Evolutionary conservation across 1,140 invertebrate genomes (phyloP).

Genomic region (Maniola jurtina): DNA sequence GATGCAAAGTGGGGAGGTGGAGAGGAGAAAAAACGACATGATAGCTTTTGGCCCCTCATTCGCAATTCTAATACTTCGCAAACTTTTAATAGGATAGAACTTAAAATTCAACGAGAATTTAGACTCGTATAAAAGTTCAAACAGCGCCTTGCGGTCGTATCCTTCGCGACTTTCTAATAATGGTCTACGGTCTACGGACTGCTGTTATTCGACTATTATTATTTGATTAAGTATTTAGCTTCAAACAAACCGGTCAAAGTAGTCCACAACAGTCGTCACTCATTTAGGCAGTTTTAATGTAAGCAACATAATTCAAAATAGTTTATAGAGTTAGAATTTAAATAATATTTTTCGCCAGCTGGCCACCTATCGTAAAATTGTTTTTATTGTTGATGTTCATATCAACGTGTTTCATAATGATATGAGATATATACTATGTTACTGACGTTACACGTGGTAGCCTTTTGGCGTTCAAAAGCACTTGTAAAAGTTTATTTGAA

Average conservation of each 20-base stretch:
- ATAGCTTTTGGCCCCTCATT: slow-evolving; percentile 76
- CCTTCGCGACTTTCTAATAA: slow-evolving; percentile 49
- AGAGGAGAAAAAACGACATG: slow-evolving; percentile 62
- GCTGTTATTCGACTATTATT: slow-evolving; percentile 31
- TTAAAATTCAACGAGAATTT: slow-evolving; percentile 73
- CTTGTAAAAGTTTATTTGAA: no score
- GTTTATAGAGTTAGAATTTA: no score
- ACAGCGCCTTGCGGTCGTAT: slow-evolving; percentile 51
- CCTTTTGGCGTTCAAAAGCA: no score
- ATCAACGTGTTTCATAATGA: no score
- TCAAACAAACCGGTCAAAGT: slow-evolving; percentile 1
- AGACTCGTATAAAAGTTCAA: slow-evolving; percentile 60
- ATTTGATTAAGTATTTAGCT: slow-evolving; percentile 14
- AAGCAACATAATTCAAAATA: no score
- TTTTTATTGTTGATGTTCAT: no score
- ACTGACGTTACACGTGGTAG: no score
- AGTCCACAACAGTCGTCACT: background rate
- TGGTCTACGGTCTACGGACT: slow-evolving; percentile 25
- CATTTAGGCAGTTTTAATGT: background rate
- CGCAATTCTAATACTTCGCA: slow-evolving; percentile 76
- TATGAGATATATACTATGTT: no score
- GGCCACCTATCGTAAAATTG: no score
- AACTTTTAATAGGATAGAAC: slow-evolving; percentile 78
- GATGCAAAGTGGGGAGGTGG: slow-evolving; percentile 39
- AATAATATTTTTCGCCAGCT: no score